Conservation (phyloP, 2,888 invertebrate species). For the Ectemnius cavifrons region DNA sequence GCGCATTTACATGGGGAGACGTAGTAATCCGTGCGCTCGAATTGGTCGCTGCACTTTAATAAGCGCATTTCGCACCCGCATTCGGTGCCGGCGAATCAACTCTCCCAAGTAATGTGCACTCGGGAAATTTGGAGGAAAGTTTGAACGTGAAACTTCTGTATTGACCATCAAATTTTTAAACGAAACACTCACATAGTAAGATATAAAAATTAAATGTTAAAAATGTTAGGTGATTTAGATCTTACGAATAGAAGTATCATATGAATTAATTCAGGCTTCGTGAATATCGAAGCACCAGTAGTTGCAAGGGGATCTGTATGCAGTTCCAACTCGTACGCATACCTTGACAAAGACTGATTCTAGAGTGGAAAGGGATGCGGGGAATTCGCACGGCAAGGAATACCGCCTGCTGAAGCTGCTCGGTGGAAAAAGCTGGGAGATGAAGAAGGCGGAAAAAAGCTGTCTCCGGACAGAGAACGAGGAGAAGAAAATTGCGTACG, state of each 20-base stretch:
- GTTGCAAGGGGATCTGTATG: background rate
- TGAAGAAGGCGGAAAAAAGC: background rate
- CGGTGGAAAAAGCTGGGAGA: background rate
- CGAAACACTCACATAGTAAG: no score
- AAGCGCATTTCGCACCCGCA: background rate
- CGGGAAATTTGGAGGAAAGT: no score
- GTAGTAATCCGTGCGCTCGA: slow-evolving; percentile 4
- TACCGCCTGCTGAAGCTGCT: background rate
- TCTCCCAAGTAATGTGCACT: no score
- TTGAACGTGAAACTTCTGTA: no score
- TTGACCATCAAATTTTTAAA: no score
- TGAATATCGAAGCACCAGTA: no score
- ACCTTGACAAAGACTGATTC: slow-evolving; percentile 1
- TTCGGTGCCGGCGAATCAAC: no score
- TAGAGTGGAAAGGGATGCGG: background rate
- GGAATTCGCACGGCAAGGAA: background rate
- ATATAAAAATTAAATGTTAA: no score
- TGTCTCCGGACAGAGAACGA: background rate
- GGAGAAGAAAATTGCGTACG: background rate
- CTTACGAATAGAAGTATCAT: no score
- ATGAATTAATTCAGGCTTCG: no score
- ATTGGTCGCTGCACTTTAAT: background rate
- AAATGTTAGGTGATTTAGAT: no score
- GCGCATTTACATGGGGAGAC: slow-evolving; percentile 7
- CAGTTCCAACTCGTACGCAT: background rate